Conservation (phyloP, 2,797 vertebrate genomes). For the Diplodus puntazzo region DNA sequence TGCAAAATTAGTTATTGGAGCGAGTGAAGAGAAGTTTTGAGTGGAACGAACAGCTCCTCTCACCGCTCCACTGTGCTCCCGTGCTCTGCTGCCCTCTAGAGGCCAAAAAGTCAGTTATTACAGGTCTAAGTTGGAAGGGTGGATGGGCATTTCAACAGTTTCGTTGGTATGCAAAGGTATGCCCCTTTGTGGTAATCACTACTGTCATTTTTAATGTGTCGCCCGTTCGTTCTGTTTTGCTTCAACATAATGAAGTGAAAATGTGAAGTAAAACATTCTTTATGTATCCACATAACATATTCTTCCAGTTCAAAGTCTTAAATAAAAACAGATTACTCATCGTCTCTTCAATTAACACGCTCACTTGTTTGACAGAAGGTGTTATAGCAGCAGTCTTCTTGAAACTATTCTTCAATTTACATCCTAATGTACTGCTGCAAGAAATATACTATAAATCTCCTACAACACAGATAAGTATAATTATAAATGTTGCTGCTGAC, state of each 20-base stretch:
- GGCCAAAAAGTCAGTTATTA: not conserved
- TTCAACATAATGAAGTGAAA: no score
- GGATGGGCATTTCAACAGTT: not conserved
- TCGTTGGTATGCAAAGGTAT: no score
- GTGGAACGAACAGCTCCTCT: no score
- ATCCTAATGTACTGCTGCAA: not conserved
- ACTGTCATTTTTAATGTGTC: not conserved
- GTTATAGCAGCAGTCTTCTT: slow-evolving; percentile 3
- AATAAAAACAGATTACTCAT: no score
- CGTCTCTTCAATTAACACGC: not conserved
- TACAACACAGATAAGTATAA: not conserved
- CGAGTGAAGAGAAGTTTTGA: no score
- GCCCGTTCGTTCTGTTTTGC: no score
- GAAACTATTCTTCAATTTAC: slow-evolving; percentile 5
- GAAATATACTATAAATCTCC: not conserved
- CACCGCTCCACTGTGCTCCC: no score
- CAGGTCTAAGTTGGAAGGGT: not conserved
- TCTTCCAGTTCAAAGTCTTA: no score
- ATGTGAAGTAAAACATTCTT: no score
- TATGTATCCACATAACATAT: no score
- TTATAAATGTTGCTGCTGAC: slow-evolving; percentile 9
- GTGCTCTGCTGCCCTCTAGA: not conserved
- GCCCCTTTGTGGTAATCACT: not conserved
- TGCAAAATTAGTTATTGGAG: no score
- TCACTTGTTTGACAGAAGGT: not conserved